Evolutionary conservation across 2,888 invertebrate species (phyloP), one percentile per base, ranked within the genome.

Genomic region (Lacanobia wlatinum): DNA sequence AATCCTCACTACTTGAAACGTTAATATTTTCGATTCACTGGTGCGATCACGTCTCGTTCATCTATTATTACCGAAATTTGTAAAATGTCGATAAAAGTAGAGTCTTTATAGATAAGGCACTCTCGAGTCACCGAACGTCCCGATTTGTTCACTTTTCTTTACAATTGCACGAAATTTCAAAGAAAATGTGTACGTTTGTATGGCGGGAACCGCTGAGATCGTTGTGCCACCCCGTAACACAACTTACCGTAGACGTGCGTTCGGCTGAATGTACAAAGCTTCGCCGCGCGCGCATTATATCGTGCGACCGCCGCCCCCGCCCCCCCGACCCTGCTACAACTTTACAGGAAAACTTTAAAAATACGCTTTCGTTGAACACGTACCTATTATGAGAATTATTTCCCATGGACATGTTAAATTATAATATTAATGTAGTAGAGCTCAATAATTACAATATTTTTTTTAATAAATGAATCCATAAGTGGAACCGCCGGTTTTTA

Each of bases 161-260:
- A 95, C 95, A 96, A 93, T 94, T 94, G 81, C 92, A 86, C 93
- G 94, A 95, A 96, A 93, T 96, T 94, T 96, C 96, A 96, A 96
- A 96, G 96, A 95, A 95, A 95, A 95, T 92, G 93, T 92, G 92
- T 90, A 87, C 88, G 86, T 89, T 88, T 88, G 88, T 89, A 90
- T 88, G 88, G 89, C 91, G 92, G 91, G 91, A 90, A 89, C 87
- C 90, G 89, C 94, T 94, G 94, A 95, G 95, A 95, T 95, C 95
- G 96, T 95, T 87, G 95, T 92, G 95, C 94, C 94, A 88, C 85
- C 90, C 87, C 84, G 88, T 84, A 94, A 94, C 96, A 95, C 96
- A 90, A 96, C 96, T 95, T 96, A 95, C 91, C 96, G 93, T 95
- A 92, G 92, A 87, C 91, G 93, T 93, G 94, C 88, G 90, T 91